These are phyloP conservation scores for Halichoeres trimaculatus DNA, from an alignment of 2,113 vertebrate species.

Conservation along the genomic window DNA sequence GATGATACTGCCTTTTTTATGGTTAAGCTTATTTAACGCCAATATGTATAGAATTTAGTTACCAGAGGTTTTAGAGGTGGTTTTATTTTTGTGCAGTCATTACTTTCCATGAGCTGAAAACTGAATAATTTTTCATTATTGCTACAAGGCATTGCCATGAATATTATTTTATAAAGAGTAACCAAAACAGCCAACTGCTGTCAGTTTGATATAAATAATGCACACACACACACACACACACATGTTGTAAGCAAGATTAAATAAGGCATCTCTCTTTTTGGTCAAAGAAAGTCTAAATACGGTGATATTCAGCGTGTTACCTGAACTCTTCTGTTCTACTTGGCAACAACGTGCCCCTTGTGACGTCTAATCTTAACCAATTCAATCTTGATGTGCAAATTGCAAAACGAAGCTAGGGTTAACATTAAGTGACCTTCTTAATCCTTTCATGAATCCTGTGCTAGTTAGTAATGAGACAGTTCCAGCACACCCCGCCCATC, in stretches of 20 bases:
- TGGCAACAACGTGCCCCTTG: slow-evolving; percentile 27
- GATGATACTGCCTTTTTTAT: no score
- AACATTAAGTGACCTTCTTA: slow-evolving; percentile 71
- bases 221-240: background rate
- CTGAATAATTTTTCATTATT: no score
- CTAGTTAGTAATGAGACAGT: slow-evolving; percentile 78
- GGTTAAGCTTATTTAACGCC: no score
- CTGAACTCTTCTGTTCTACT: slow-evolving; percentile 21
- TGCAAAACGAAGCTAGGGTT: slow-evolving; percentile 66
- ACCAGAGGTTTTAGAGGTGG: background rate
- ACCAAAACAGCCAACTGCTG: background rate
- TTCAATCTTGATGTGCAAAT: slow-evolving; percentile 70
- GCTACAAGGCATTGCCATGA: no score
- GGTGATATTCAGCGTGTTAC: slow-evolving; percentile 21
- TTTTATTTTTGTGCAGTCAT: no score
- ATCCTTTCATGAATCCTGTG: slow-evolving; percentile 73
- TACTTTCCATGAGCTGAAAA: no score
- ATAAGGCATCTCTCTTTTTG: slow-evolving; percentile 1
- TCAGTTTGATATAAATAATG: background rate
- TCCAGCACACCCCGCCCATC: slow-evolving; percentile 64
- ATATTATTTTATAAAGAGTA: background rate
- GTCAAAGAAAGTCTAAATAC: background rate
- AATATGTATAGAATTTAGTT: background rate
- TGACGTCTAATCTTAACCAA: slow-evolving; percentile 56
- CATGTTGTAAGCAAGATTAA: background rate